phyloP scores from a whole-genome alignment of 2,888 invertebrate species.

The Drosophila longiperda region DNA sequence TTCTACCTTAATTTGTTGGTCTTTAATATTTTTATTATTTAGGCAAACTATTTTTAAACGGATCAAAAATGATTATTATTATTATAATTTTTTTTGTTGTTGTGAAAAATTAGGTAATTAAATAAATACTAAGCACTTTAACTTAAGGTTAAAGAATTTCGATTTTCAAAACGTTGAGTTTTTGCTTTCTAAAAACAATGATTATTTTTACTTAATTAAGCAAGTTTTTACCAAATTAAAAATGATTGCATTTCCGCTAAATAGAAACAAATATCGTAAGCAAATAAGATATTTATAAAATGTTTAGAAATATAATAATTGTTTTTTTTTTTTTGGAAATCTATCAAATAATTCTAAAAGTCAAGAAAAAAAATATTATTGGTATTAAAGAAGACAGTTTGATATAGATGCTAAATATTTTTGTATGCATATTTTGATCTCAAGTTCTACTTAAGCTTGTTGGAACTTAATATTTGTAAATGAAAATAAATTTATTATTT shows the following conservation, averaged over 20 bases:
- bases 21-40: background rate
- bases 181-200: fast-evolving
- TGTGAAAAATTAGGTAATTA: background rate
- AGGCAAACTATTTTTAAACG: background rate
- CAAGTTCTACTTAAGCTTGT: too few relatives aligned
- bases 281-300: fast-evolving
- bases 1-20: background rate
- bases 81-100: background rate
- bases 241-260: background rate
- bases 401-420: too few relatives aligned
- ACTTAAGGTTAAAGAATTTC: fast-evolving
- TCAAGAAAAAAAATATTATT: background rate
- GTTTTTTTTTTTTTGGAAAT: background rate
- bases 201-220: background rate
- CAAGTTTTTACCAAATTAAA: background rate
- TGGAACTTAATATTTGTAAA: too few relatives aligned
- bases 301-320: background rate
- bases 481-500: too few relatives aligned
- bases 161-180: background rate
- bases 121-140: background rate
- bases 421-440: too few relatives aligned
- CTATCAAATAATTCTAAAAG: background rate
- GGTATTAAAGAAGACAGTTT: too few relatives aligned
- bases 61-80: background rate
- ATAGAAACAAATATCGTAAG: background rate